These are phyloP conservation scores for Semaprochilodus insignis DNA, from an alignment of 2,797 vertebrate species.

Conservation along the genomic window DNA sequence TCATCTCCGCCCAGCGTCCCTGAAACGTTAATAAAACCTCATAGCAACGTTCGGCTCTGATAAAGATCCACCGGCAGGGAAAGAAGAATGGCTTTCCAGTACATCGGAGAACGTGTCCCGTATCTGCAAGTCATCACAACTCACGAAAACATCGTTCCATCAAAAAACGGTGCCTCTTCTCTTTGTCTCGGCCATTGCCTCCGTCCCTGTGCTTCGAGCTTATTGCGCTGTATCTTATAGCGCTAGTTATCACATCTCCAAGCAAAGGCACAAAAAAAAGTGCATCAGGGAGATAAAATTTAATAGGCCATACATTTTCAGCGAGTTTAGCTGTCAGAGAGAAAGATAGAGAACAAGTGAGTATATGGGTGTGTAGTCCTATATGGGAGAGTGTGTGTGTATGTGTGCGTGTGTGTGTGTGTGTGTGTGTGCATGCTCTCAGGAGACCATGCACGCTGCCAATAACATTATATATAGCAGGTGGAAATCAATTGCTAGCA, in stretches of 20 bases:
- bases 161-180: conserved; percentile 22
- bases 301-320: conserved; percentile 39
- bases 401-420: background rate
- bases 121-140: conserved; percentile 61
- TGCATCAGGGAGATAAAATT: conserved; percentile 37
- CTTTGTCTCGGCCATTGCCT: conserved; percentile 6
- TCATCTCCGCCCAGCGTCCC: conserved; percentile 51
- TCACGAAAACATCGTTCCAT: conserved; percentile 42
- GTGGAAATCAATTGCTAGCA: conserved; percentile 16
- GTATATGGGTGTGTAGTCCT: background rate
- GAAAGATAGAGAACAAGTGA: background rate
- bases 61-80: conserved; percentile 52
- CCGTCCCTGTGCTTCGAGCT: background rate
- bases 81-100: conserved; percentile 59
- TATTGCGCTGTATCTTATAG: conserved; percentile 12
- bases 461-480: conserved; percentile 22
- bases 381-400: background rate
- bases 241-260: conserved; percentile 22
- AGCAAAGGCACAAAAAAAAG: conserved; percentile 34
- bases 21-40: conserved; percentile 50
- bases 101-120: conserved; percentile 46
- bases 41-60: conserved; percentile 47
- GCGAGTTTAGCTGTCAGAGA: conserved; percentile 16
- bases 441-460: conserved; percentile 2
- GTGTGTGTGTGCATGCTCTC: background rate